A percentile compares a stretch with the other conserved stretches of the same genome.
These are phyloP conservation scores for Turritopsis dohrnii DNA, from an alignment of 30 jellyfish, hydroid and myxozoan genomes.

Conservation along the genomic window DNA sequence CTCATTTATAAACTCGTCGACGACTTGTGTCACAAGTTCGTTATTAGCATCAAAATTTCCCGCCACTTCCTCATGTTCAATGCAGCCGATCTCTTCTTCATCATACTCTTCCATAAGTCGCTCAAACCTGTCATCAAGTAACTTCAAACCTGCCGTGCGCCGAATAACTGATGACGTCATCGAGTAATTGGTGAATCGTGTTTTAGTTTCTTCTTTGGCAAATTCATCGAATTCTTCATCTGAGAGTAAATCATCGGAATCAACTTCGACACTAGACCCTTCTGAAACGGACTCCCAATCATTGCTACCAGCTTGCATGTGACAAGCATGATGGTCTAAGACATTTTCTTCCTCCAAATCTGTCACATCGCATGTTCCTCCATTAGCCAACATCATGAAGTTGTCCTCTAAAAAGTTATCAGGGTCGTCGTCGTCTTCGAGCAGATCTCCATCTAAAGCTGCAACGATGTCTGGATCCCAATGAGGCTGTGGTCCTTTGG, in stretches of 20 bases:
- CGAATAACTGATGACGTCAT: conserved; percentile 96
- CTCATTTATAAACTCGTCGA: conserved; percentile 50
- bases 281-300: conserved; percentile 30
- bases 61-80: conserved; percentile 58
- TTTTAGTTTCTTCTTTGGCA: conserved; percentile 63
- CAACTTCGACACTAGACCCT: conserved; percentile 27
- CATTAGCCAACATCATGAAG: conserved; percentile 58
- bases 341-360: conserved; percentile 16
- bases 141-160: conserved; percentile 63
- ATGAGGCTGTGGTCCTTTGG: conserved; percentile 89
- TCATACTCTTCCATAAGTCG: conserved; percentile 84
- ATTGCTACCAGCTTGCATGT: neutral
- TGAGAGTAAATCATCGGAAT: conserved; percentile 50
- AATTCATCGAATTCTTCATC: conserved; percentile 48
- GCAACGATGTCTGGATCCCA: conserved; percentile 97
- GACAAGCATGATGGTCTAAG: neutral
- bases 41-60: conserved; percentile 31
- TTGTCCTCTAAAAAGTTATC: conserved; percentile 73
- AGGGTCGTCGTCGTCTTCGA: conserved; percentile 82
- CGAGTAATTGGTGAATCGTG: conserved; percentile 78
- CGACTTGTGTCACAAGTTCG: conserved; percentile 41
- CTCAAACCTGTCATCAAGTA: conserved; percentile 71
- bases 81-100: conserved; percentile 79
- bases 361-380: neutral
- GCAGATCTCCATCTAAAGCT: conserved; percentile 84